Percentiles rank a stretch among this genome's conserved stretches.
Evolutionary conservation across 2,113 vertebrate genomes (phyloP).

Genomic region (Gavialis gangeticus): DNA sequence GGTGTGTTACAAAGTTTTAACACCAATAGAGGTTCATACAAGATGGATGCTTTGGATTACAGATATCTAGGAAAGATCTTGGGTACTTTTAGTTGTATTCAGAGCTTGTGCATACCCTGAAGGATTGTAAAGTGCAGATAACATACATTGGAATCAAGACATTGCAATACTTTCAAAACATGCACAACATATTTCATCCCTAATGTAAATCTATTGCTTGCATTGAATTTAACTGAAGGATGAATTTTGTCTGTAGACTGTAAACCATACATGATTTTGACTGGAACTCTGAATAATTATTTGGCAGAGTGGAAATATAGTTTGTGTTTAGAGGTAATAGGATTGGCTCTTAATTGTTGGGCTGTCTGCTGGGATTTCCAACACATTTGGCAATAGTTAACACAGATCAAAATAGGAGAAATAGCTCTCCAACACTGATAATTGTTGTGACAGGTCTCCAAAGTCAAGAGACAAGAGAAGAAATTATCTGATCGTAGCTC

Average conservation of each 20-base stretch:
- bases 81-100: not conserved
- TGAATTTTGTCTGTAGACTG: not conserved
- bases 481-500: not conserved
- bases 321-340: not conserved
- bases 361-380: not conserved
- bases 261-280: not conserved
- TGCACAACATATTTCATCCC: not conserved
- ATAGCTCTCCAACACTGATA: not conserved
- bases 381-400: not conserved
- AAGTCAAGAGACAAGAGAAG: not conserved
- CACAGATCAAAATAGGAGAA: not conserved
- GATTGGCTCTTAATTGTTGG: not conserved
- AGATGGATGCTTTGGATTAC: not conserved
- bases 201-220: not conserved
- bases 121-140: not conserved
- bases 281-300: not conserved
- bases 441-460: not conserved
- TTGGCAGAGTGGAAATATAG: not conserved
- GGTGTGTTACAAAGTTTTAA: not conserved
- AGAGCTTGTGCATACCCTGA: not conserved
- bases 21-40: not conserved
- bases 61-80: not conserved
- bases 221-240: not conserved
- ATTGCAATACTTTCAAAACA: rapidly evolving
- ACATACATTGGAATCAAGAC: not conserved